Evolutionary conservation across 2,888 invertebrate genomes (phyloP).

Genomic region (Opisthograptis luteolata): DNA sequence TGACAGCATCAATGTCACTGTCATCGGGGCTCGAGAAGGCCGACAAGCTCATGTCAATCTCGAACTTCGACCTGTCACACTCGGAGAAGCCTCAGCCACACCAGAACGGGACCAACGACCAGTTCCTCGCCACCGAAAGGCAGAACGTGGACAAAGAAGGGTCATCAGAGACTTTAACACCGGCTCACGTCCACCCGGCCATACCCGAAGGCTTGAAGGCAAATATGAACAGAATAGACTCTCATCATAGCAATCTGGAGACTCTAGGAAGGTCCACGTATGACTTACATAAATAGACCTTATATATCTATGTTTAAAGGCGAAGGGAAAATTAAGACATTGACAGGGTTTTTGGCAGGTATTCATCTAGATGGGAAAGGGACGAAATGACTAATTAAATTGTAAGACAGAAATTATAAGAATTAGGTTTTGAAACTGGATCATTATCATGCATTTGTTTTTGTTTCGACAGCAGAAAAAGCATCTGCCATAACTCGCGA

Average conservation of each 20-base stretch:
- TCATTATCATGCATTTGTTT: too few species aligned
- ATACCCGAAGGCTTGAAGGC: slow-evolving; percentile 65
- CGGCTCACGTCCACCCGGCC: slow-evolving; percentile 35
- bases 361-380: too few species aligned
- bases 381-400: too few species aligned
- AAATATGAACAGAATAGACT: slow-evolving; percentile 79
- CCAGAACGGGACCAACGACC: slow-evolving; percentile 64
- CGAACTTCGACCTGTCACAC: slow-evolving; percentile 64
- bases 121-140: slow-evolving; percentile 63
- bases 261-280: slow-evolving; percentile 51
- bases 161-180: slow-evolving; percentile 49
- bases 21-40: slow-evolving; percentile 61
- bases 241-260: slow-evolving; percentile 74
- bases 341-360: neutral
- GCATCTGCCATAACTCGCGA: too few species aligned
- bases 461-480: too few species aligned
- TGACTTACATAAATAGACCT: slow-evolving; percentile 41
- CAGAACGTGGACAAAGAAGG: slow-evolving; percentile 49
- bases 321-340: neutral
- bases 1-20: slow-evolving; percentile 60
- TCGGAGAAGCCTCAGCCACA: slow-evolving; percentile 44
- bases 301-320: neutral
- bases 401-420: too few species aligned
- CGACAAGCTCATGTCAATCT: slow-evolving; percentile 52
- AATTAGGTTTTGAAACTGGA: too few species aligned